Evolutionary conservation across 2,888 invertebrate species (phyloP).

Genomic region (Neoaliturus tenellus): DNA sequence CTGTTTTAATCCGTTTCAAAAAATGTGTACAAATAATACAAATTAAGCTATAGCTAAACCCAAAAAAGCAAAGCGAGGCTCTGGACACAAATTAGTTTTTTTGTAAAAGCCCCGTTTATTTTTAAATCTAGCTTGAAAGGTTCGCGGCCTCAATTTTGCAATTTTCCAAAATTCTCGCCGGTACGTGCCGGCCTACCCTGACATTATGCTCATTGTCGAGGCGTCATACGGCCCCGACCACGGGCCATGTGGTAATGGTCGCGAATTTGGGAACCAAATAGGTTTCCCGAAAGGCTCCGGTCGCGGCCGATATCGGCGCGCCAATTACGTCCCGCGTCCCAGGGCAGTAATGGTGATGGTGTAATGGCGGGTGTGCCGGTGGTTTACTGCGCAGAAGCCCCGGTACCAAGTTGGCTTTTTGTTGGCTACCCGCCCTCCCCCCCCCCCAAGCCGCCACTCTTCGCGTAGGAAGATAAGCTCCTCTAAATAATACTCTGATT

Average conservation of each 20-base stretch:
- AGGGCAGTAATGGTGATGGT: too few relatives aligned
- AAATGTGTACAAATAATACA: too few relatives aligned
- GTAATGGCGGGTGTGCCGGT: background rate
- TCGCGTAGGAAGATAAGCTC: too few relatives aligned
- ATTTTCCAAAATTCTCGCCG: background rate
- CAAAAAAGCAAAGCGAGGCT: too few relatives aligned
- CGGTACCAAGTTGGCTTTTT: background rate
- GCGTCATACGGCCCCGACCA: constrained; percentile 26
- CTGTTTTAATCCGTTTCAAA: too few relatives aligned
- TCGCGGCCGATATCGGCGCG: background rate
- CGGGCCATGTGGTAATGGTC: constrained; percentile 8
- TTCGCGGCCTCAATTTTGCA: background rate
- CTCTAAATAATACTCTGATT: too few relatives aligned
- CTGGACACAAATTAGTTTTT: too few relatives aligned
- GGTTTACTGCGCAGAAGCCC: background rate
- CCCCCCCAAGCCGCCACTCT: too few relatives aligned
- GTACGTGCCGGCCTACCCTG: background rate
- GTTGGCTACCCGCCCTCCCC: too few relatives aligned
- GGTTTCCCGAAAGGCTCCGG: constrained; percentile 24
- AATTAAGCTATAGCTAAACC: too few relatives aligned
- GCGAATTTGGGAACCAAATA: constrained; percentile 44
- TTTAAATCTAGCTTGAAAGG: too few relatives aligned
- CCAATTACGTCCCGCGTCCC: background rate
- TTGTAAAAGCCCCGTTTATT: too few relatives aligned
- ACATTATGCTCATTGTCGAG: background rate